phyloP scores from a whole-genome alignment of 2,113 vertebrate genomes.

The Archilochus colubris region DNA sequence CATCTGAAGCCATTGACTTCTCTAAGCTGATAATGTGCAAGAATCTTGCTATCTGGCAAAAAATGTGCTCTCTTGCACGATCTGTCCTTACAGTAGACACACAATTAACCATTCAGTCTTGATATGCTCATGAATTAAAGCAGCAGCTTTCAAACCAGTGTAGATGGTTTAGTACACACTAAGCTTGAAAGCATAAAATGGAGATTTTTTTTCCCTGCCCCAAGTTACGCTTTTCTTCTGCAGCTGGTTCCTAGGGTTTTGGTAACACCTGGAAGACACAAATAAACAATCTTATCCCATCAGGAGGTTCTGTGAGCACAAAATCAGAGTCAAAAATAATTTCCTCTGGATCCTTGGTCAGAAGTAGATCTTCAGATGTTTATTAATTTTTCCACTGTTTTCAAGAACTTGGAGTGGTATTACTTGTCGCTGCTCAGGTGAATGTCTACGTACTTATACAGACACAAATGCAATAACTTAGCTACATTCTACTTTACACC shows the following conservation, averaged over 20 bases:
- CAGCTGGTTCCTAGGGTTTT: not conserved
- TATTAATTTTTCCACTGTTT: not conserved
- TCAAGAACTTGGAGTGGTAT: not conserved
- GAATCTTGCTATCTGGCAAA: constrained; percentile 31
- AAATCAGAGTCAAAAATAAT: not conserved
- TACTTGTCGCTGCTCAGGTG: not conserved
- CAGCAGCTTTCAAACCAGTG: not conserved
- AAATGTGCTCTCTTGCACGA: constrained; percentile 30
- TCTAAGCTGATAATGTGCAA: constrained; percentile 21
- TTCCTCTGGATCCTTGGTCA: not conserved
- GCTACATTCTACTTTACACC: not conserved
- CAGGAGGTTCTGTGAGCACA: not conserved
- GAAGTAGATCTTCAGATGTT: not conserved
- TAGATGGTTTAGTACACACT: not conserved
- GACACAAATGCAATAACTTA: not conserved
- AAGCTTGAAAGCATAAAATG: not conserved
- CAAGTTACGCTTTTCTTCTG: not conserved
- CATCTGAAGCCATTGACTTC: not conserved
- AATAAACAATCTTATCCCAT: not conserved
- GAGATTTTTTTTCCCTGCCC: not conserved
- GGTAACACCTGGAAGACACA: not conserved
- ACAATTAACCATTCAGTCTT: constrained; percentile 40
- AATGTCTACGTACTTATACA: not conserved
- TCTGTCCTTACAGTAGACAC: constrained; percentile 28
- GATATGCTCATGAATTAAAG: constrained; percentile 34